Evolutionary conservation across 2,797 vertebrate genomes (phyloP).

Genomic region (Pristis pectinata): DNA sequence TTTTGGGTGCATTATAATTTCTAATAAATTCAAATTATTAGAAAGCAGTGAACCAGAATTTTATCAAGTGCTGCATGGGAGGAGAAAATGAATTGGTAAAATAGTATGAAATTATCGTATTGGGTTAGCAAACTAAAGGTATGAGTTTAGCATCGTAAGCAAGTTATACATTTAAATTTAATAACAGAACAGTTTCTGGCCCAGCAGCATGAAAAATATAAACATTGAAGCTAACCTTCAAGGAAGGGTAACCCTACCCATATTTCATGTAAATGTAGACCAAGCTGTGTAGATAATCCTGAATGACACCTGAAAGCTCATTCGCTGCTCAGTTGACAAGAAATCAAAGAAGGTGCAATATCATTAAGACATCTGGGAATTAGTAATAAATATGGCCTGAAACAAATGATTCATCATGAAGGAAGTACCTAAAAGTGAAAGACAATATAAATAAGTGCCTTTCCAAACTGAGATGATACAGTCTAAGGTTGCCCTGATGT

Average conservation of each 20-base stretch:
- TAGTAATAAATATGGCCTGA: background rate
- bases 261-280: background rate
- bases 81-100: background rate
- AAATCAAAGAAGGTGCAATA: background rate
- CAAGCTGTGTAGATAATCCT: background rate
- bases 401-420: background rate
- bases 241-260: background rate
- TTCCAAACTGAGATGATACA: background rate
- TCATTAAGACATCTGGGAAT: background rate
- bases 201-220: background rate
- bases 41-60: too few species aligned
- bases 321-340: background rate
- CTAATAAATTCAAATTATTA: too few species aligned
- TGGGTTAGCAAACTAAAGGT: background rate
- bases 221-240: background rate
- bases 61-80: background rate
- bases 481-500: background rate
- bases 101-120: background rate
- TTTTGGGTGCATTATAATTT: too few species aligned
- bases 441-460: background rate
- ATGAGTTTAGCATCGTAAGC: background rate
- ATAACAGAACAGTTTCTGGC: background rate
- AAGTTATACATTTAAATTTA: background rate
- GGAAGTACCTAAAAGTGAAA: background rate
- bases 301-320: background rate